A percentile compares a stretch with the other conserved stretches of the same genome.
phyloP scores from a whole-genome alignment of 2,113 vertebrate species.

The Otocyon megalotis region DNA sequence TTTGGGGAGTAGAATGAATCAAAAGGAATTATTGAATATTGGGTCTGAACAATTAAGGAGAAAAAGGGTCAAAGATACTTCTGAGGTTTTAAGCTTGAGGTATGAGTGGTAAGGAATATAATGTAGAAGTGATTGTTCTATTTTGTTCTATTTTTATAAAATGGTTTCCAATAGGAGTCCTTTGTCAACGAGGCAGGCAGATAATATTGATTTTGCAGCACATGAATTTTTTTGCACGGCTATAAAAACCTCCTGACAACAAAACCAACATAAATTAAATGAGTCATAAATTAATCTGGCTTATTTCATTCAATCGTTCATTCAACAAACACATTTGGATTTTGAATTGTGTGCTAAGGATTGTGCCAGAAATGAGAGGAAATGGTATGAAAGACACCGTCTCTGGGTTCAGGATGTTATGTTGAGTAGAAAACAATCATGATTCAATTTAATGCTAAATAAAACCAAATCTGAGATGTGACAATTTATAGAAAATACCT shows the following conservation, averaged over 20 bases:
- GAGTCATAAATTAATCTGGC: background rate
- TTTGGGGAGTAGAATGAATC: background rate
- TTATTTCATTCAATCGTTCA: background rate
- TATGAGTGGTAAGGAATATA: background rate
- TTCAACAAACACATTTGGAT: background rate
- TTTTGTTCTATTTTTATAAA: background rate
- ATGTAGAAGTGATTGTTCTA: background rate
- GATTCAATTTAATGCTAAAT: background rate
- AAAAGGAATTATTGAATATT: background rate
- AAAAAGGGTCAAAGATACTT: background rate
- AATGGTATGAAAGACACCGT: background rate
- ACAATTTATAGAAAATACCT: background rate
- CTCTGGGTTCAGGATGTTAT: background rate
- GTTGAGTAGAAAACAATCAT: background rate
- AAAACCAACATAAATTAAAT: conserved; percentile 35
- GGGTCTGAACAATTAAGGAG: background rate
- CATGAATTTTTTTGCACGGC: background rate
- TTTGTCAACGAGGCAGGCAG: background rate
- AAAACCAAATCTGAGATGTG: background rate
- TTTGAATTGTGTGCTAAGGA: background rate
- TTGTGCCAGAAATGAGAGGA: background rate
- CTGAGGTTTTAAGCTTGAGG: background rate
- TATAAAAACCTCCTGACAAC: background rate
- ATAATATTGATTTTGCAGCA: background rate
- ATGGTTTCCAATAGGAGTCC: background rate